Conservation (phyloP, 2,797 vertebrate species). For the Lagodon rhomboides region DNA sequence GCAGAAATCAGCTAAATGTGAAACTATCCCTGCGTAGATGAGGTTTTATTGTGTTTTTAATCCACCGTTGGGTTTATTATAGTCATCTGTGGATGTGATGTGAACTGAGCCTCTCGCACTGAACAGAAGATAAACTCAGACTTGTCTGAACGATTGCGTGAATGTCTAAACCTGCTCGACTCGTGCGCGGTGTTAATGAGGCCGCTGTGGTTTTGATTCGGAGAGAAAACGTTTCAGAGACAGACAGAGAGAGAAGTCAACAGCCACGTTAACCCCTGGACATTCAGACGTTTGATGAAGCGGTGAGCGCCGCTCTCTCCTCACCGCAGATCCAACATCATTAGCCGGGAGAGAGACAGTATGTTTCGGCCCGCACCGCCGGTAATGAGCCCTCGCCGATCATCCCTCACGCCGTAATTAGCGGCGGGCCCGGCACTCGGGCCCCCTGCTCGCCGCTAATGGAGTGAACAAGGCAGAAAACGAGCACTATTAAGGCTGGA, state of each 20-base stretch:
- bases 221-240: neutral
- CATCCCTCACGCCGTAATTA: conserved; percentile 85
- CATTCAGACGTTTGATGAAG: conserved; percentile 72
- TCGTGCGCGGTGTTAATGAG: conserved; percentile 43
- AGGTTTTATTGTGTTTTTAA: no score
- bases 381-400: conserved; percentile 83
- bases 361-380: conserved; percentile 68
- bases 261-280: conserved; percentile 74
- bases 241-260: conserved; percentile 59
- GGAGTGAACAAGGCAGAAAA: conserved; percentile 80
- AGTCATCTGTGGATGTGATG: neutral
- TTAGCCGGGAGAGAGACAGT: conserved; percentile 81
- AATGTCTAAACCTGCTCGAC: neutral
- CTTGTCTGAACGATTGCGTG: neutral
- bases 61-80: no score
- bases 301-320: conserved; percentile 53
- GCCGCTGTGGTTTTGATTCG: conserved; percentile 15
- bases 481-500: conserved; percentile 70
- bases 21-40: no score
- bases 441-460: conserved; percentile 66
- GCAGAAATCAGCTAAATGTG: no score
- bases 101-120: neutral
- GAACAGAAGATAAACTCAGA: neutral
- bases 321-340: conserved; percentile 80
- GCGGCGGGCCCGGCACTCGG: conserved; percentile 59